phyloP scores from a whole-genome alignment of 2,113 vertebrate genomes.

The Podiceps cristatus region DNA sequence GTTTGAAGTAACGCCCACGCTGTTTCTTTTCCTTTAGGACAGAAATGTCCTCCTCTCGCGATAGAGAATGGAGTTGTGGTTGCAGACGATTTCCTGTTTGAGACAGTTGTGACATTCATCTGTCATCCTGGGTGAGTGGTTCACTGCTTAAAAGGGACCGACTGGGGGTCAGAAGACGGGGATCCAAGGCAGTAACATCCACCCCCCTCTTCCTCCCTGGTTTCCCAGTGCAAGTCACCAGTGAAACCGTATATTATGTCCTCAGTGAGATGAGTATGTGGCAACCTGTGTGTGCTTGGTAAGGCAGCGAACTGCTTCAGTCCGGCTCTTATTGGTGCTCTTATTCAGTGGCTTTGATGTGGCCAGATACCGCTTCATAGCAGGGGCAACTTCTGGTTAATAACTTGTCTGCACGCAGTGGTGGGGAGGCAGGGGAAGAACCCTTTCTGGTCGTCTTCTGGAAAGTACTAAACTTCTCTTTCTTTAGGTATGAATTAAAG shows the following conservation, averaged over 20 bases:
- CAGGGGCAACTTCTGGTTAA: not conserved
- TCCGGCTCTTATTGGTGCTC: fast-evolving
- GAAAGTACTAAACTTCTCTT: not conserved
- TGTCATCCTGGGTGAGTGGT: not conserved
- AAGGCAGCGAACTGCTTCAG: not conserved
- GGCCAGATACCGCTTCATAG: not conserved
- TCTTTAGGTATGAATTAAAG: not conserved
- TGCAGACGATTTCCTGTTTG: not conserved
- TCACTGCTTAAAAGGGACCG: not conserved
- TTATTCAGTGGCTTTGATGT: not conserved
- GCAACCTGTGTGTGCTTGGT: not conserved
- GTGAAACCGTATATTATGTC: fast-evolving
- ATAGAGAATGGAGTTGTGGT: not conserved
- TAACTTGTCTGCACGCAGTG: not conserved
- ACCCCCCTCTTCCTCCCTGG: not conserved
- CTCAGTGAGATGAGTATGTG: not conserved
- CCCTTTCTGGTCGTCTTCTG: not conserved
- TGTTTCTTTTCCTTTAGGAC: not conserved
- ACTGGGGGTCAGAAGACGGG: fast-evolving
- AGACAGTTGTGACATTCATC: not conserved
- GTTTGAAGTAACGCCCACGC: not conserved
- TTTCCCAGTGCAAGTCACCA: not conserved
- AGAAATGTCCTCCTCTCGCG: not conserved
- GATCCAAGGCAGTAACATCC: not conserved
- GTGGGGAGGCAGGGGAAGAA: not conserved